These are phyloP conservation scores for Novumbra hubbsi DNA, from an alignment of 2,797 vertebrate genomes.

Conservation along the genomic window DNA sequence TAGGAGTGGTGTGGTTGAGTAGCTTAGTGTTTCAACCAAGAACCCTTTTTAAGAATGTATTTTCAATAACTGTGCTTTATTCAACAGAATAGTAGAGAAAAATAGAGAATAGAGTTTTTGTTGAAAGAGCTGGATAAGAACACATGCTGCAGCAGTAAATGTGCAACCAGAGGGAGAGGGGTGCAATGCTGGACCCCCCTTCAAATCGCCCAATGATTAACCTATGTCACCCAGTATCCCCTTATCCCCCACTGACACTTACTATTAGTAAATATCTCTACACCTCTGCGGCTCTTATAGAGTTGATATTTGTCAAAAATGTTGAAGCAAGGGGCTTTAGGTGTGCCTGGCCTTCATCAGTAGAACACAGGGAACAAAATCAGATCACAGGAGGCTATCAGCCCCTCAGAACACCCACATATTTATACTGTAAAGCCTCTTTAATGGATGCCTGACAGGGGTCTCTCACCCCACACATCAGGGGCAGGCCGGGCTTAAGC, in stretches of 20 bases:
- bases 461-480: not conserved
- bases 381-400: conserved; percentile 41
- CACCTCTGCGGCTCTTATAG: not conserved
- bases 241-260: not conserved
- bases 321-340: conserved; percentile 57
- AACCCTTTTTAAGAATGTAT: no score
- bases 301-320: conserved; percentile 43
- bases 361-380: conserved; percentile 31
- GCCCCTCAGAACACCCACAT: conserved; percentile 45
- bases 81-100: no score
- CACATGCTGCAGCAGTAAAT: no score
- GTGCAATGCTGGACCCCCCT: not conserved
- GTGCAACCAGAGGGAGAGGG: not conserved
- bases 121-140: not conserved
- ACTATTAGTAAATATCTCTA: not conserved
- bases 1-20: not conserved
- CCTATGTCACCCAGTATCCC: not conserved
- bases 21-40: not conserved
- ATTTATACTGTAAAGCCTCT: conserved; percentile 43
- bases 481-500: not conserved
- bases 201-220: not conserved
- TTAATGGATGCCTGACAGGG: not conserved
- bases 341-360: conserved; percentile 54
- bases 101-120: not conserved
- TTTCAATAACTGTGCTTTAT: no score